Conservation (phyloP, 1,140 invertebrate species). For the Atta colombica region DNA sequence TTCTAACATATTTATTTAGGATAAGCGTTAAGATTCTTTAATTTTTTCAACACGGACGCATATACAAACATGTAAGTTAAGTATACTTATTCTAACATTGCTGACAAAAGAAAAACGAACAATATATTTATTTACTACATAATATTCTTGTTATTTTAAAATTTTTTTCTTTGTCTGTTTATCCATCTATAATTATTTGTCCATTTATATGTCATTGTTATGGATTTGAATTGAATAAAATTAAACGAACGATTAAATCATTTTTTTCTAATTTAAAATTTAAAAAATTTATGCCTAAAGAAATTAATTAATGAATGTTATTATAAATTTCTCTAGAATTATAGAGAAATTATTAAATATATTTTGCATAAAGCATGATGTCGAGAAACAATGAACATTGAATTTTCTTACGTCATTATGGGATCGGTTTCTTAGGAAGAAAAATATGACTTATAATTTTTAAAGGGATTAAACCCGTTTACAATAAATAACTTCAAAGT, state of each 20-base stretch:
- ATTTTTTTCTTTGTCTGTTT: neutral
- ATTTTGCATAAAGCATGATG: neutral
- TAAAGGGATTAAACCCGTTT: conserved; percentile 70
- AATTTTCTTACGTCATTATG: conserved; percentile 30
- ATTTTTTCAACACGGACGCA: neutral
- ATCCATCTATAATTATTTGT: neutral
- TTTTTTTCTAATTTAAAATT: neutral
- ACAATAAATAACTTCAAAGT: conserved; percentile 69
- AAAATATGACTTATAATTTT: conserved; percentile 74
- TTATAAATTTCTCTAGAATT: neutral
- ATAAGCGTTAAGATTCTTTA: neutral
- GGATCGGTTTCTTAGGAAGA: neutral
- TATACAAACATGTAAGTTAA: neutral
- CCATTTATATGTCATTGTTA: neutral
- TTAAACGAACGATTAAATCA: neutral
- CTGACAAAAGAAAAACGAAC: neutral
- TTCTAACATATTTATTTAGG: conserved; percentile 6
- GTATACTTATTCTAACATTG: neutral
- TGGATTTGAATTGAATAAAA: neutral
- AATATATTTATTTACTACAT: neutral
- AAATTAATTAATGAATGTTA: conserved; percentile 3
- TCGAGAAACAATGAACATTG: neutral
- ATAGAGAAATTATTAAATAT: neutral
- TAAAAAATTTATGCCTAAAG: neutral
- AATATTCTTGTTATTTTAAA: neutral